Conservation (phyloP, 2,797 vertebrate species). For the Hapalemur alaotrensis region DNA sequence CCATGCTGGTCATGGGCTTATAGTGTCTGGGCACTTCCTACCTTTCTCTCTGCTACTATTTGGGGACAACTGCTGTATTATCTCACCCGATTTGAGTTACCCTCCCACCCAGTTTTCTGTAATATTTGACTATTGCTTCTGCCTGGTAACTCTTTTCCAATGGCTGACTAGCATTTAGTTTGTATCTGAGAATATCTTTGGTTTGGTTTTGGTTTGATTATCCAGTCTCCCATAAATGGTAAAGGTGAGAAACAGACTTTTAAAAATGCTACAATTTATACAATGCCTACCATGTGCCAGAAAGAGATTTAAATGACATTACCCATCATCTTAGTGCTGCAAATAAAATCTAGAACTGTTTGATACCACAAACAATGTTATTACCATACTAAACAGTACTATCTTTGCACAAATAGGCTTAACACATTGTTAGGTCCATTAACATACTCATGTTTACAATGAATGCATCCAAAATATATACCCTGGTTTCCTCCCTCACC, state of each 20-base stretch:
- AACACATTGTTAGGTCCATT: background rate
- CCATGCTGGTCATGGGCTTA: background rate
- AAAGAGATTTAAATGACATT: background rate
- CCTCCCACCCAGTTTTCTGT: background rate
- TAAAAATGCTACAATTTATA: background rate
- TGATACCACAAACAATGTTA: background rate
- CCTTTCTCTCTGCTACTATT: background rate
- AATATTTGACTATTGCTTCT: background rate
- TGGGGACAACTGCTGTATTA: background rate
- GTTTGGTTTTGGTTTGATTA: background rate
- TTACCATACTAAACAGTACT: background rate
- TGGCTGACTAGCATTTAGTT: background rate
- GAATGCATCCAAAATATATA: background rate
- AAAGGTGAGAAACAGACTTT: background rate
- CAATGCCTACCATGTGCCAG: background rate
- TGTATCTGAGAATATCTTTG: background rate
- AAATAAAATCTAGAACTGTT: background rate
- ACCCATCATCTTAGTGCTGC: background rate
- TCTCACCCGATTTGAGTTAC: background rate
- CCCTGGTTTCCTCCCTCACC: fast-evolving
- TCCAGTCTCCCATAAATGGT: background rate
- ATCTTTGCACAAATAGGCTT: background rate
- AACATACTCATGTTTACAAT: background rate
- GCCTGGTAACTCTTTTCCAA: background rate
- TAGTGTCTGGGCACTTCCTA: background rate